Base-by-base conservation (phyloP, 2,113 vertebrate genomes). In the Abramis brama region DNA sequence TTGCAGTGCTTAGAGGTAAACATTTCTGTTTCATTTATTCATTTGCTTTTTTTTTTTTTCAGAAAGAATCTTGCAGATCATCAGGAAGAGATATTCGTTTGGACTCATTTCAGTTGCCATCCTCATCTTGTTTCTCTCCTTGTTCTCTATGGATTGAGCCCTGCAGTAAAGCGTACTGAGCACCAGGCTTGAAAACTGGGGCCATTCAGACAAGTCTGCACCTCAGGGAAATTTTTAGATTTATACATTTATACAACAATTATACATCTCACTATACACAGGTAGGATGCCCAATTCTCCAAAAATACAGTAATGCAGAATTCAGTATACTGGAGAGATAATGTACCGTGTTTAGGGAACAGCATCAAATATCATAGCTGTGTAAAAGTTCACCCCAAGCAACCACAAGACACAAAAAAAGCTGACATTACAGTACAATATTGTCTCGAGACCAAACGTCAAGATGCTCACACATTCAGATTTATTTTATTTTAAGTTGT, bases 21-120 rank as follows among this genome's bases (percentile, higher is more conserved):
- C 43, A 68, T 47, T 47, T 60, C 6, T 13, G 39, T 47, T 80
- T 73, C 23, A 36, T 85, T 45, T 66, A 68, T 82, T 83, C 7
- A 66, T 80, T 79, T 6, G 21, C 55, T 78, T 82, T 55, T 39
- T 39, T 82, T 55, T 6, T 39, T 85, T 27, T 79, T 45, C 74
- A n/a, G 23, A 79, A 30, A 68, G 21, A 73, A 81, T 7, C 57
- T 66, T 74, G 45, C 83, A 79, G 71, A 82, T 85, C 62, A 78
- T 85, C 84, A 70, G 11, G 60, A 39, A 62, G 62, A 71, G 23
- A 33, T 85, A 85, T 82, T 66, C 78, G 62, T 62, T 74, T n/a
- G 73, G 62, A 84, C 64, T 88, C 82, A 79, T 88, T 88, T 85
- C 74, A 71, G 59, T 52, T 75, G 47, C 71, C 57, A 62, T 77